These are phyloP conservation scores for Diplogasteroides magnus DNA, from an alignment of 1,140 invertebrate genomes.

Conservation along the genomic window DNA sequence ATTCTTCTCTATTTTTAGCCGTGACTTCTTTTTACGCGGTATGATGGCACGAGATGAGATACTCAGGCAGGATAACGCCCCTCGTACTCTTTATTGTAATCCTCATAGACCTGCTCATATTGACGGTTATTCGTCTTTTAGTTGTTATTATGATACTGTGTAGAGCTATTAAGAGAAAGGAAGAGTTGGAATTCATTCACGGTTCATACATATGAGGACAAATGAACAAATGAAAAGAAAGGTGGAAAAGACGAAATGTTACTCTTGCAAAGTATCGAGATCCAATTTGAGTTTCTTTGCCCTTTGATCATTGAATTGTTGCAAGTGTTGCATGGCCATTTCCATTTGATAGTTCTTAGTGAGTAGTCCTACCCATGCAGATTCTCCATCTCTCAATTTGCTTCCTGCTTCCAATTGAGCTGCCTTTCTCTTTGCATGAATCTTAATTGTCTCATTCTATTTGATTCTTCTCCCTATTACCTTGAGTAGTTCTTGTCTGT, in stretches of 20 bases:
- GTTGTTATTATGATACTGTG: too few relatives aligned
- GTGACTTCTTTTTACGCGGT: too few relatives aligned
- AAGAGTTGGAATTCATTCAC: too few relatives aligned
- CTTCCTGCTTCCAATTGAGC: conserved; percentile 28
- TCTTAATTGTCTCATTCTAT: conserved; percentile 20
- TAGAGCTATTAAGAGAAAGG: too few relatives aligned
- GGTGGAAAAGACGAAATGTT: not conserved
- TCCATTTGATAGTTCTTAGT: conserved; percentile 35
- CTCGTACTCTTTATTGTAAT: too few relatives aligned
- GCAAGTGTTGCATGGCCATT: conserved; percentile 19
- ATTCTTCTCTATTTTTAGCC: too few relatives aligned
- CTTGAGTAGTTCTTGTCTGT: conserved; percentile 1
- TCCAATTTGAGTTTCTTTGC: not conserved
- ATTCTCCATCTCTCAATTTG: conserved; percentile 22
- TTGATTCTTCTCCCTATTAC: not conserved
- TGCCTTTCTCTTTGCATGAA: conserved; percentile 29
- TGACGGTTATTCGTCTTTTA: too few relatives aligned
- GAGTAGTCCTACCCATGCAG: conserved; percentile 24
- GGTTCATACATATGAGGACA: not conserved
- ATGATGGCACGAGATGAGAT: too few relatives aligned
- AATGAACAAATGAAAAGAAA: not conserved
- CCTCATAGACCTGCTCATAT: too few relatives aligned
- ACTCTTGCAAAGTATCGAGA: not conserved
- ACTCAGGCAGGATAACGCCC: too few relatives aligned
- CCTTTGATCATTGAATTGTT: conserved; percentile 1